These are phyloP conservation scores for Apamea sordens DNA, from an alignment of 2,888 invertebrate genomes.

Conservation along the genomic window DNA sequence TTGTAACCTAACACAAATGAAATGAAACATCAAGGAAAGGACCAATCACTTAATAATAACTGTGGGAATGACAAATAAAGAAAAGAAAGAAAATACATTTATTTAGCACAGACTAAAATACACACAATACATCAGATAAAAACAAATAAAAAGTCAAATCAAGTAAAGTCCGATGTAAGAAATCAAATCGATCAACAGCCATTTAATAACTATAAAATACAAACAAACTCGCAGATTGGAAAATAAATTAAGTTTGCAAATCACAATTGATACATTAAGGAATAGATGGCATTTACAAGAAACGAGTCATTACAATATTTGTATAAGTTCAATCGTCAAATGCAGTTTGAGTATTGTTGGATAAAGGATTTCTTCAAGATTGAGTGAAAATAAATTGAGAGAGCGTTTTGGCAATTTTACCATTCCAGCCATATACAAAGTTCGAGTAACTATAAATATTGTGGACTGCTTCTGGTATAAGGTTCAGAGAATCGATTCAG, in stretches of 20 bases:
- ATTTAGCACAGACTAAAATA: too few species aligned
- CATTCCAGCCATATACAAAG: neutral
- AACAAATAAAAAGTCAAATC: too few species aligned
- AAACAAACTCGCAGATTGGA: constrained; percentile 46
- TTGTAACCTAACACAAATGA: constrained; percentile 7
- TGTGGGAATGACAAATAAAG: constrained; percentile 12
- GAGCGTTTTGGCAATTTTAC: neutral
- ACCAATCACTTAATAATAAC: constrained; percentile 28
- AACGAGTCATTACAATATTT: neutral
- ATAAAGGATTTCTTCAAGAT: neutral
- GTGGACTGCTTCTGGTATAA: neutral
- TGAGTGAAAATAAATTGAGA: too few species aligned
- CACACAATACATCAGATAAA: too few species aligned
- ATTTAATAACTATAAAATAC: constrained; percentile 3
- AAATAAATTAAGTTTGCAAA: constrained; percentile 21
- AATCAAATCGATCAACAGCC: neutral
- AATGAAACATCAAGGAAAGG: neutral
- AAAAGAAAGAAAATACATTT: too few species aligned
- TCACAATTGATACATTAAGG: neutral
- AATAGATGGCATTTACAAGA: neutral
- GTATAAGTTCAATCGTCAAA: neutral
- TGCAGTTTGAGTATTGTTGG: neutral
- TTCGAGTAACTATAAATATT: neutral
- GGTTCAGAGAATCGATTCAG: neutral
- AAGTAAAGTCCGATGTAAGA: too few species aligned